Evolutionary conservation across 2,113 vertebrate genomes (phyloP).

Genomic region (Sorex araneus): DNA sequence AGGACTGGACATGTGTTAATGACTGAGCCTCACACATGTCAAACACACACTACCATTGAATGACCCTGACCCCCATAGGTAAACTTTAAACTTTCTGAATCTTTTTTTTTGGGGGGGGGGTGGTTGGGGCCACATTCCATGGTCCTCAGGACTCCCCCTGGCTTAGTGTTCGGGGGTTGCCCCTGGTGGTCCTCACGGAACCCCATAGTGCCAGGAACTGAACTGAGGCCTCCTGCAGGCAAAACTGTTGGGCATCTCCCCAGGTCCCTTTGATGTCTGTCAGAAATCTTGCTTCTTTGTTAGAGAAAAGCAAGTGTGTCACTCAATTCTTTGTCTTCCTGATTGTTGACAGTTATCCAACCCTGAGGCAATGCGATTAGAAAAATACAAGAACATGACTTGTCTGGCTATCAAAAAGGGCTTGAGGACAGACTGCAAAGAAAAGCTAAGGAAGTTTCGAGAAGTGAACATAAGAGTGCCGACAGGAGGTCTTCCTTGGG

Average conservation of each 20-base stretch:
- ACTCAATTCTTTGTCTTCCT: background rate
- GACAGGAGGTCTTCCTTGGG: background rate
- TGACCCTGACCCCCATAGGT: background rate
- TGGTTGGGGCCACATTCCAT: no score
- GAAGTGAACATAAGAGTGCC: background rate
- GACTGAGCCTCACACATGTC: background rate
- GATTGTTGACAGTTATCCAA: background rate
- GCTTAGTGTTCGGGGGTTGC: no score
- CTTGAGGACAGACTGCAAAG: slow-evolving; percentile 33
- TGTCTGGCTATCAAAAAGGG: background rate
- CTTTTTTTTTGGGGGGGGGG: no score
- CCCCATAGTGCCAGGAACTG: no score
- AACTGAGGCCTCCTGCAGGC: no score
- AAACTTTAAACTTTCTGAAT: no score
- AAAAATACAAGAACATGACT: slow-evolving; percentile 33
- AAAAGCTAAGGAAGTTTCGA: slow-evolving; percentile 34
- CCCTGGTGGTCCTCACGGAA: no score
- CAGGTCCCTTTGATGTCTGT: slow-evolving; percentile 21
- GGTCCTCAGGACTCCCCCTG: no score
- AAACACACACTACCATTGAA: background rate
- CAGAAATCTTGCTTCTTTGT: slow-evolving; percentile 29
- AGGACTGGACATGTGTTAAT: no score
- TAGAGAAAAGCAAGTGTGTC: background rate
- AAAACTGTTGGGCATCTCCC: background rate
- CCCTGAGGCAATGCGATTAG: background rate